These are phyloP conservation scores for Listrodromus nycthemerus DNA, from an alignment of 2,888 invertebrate species.

Conservation along the genomic window DNA sequence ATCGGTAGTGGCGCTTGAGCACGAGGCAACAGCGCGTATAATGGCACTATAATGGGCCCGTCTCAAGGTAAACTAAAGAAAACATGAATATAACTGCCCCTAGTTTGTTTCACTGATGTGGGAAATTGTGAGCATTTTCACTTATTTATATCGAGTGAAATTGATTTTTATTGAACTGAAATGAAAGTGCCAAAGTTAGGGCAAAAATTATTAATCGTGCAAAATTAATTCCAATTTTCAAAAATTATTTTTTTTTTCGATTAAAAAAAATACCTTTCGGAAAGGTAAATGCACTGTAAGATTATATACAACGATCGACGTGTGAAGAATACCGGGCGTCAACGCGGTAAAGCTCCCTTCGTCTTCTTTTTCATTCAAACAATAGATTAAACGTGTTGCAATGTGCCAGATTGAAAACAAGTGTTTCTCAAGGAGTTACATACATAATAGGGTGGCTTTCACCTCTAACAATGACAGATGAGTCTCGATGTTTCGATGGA, in stretches of 20 bases:
- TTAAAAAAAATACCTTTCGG: background rate
- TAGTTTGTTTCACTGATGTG: conserved; percentile 16
- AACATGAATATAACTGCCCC: background rate
- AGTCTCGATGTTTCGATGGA: conserved; percentile 64
- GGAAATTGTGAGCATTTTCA: conserved; percentile 31
- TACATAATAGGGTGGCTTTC: conserved; percentile 62
- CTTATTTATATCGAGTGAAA: conserved; percentile 41
- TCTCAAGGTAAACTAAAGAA: background rate
- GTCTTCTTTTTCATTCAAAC: conserved; percentile 40
- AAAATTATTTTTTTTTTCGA: background rate
- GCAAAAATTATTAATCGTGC: background rate
- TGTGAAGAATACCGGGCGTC: conserved; percentile 46
- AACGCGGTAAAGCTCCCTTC: conserved; percentile 36
- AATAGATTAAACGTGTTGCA: conserved; percentile 63
- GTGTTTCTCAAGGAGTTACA: conserved; percentile 66
- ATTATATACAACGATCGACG: conserved; percentile 16
- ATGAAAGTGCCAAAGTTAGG: background rate
- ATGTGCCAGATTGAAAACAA: conserved; percentile 60
- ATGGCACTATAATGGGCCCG: conserved; percentile 1
- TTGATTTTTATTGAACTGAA: conserved; percentile 5
- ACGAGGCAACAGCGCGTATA: conserved; percentile 21
- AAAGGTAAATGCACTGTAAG: background rate
- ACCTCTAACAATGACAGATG: conserved; percentile 67
- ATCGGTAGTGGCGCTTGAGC: conserved; percentile 8
- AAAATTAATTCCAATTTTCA: background rate